Base-by-base conservation (phyloP, 2,888 invertebrate species). In the Mesoligia furuncula region DNA sequence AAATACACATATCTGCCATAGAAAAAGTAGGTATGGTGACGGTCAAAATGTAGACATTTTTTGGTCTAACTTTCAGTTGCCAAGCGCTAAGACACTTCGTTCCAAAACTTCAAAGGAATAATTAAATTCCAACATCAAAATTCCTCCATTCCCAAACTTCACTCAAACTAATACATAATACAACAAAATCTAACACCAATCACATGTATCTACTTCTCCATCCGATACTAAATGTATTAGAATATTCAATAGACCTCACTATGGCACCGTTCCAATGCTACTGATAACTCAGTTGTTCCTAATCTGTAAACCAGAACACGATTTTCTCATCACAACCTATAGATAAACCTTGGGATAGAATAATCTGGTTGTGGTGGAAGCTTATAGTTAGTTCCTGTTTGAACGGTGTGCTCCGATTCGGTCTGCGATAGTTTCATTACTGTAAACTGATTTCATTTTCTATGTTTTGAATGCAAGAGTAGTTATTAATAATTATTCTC, bases 311-410 rank as follows among this genome's bases (percentile, higher is more conserved):
- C 88, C 86, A 87, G 82, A 87, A 90, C 90, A 90, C 87, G 90
- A 87, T 90, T 90, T 88, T 85, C 90, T 88, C 90, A 90, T 90
- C 89, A 86, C 74, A 88, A 85, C 85, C 87, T 88, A 87, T 79
- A 86, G 87, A 87, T 87, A 84, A 87, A 87, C 87, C 86, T 87
- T 80, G 69, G 81, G 85, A 84, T 88, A 87, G 87, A 83, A 83
- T 87, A 82, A 87, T 87, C 79, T 85, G 81, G 81, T 78, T 85
- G 89, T 84, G 88, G 85, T 79, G 17, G 73, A 82, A 83, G 86
- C 86, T 87, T 88, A 87, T 81, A 87, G 84, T 87, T 87, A 81
- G 86, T 89, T 89, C 79, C 80, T 84, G 83, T 89, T 89, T 69
- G 65, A 77, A 31, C 71, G 75, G 73, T 78, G 11, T 62, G 75